Evolutionary conservation across 2,888 invertebrate species (phyloP), one percentile per base, ranked within the genome.

Genomic region (Chouioia cunea): DNA sequence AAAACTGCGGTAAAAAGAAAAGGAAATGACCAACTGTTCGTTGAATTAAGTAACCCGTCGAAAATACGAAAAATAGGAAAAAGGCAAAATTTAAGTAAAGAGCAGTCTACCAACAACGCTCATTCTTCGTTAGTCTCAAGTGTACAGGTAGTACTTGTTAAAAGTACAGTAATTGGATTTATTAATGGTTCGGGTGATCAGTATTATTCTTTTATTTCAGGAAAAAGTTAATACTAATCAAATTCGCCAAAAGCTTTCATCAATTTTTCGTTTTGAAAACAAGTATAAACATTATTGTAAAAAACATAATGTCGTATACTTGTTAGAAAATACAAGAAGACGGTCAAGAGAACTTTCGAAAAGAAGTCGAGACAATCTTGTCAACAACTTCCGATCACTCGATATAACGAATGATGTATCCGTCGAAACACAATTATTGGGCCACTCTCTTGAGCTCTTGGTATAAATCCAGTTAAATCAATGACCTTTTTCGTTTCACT

Each of bases 281-380:
- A 65, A 48, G 22, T 74, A 66, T 44, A 74, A 74, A 15, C 71
- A 74, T 46, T 27, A 56, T 46, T 74, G 73, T 20, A 71, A 74
- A 57, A 68, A 63, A n/a, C 71, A 74, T 10, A 18, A 69, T 23
- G 27, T 44, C 0, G 50, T 48, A 2, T 74, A 65, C 44, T 62
- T 71, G 44, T 15, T 71, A 3, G 65, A 74, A 58, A 69, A 15
- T 4, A 16, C 27, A 0, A 65, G 73, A 36, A 20, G 65, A 63
- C 36, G 48, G 50, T 16, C 12, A 14, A 65, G 54, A 63, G 23
- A 63, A 27, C 15, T 12, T 15, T 68, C 63, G 12, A 69, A 59
- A 27, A 20, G 58, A 62, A 68, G 46, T 27, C 73, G 69, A 2
- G 20, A 69, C 15, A 27, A 65, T 46, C 50, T 74, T 2, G 47